Evolutionary conservation across 2,113 vertebrate genomes (phyloP).

Genomic region (Elgaria multicarinata): DNA sequence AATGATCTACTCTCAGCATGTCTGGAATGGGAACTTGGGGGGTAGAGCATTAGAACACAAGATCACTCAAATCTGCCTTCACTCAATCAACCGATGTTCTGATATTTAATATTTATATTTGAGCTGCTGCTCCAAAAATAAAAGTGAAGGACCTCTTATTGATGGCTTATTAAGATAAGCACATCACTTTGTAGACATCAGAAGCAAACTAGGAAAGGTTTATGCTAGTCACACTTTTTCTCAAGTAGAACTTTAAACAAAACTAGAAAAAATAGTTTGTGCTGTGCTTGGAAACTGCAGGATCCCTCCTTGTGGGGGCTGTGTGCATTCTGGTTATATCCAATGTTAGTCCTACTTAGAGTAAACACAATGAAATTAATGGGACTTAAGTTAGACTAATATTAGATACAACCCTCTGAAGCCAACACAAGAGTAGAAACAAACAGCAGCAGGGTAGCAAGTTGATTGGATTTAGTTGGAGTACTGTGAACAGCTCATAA

Average conservation of each 20-base stretch:
- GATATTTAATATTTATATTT: constrained; percentile 6
- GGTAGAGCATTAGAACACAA: not conserved
- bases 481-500: accelerated
- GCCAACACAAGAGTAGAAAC: constrained; percentile 27
- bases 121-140: not conserved
- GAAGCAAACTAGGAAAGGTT: constrained; percentile 38
- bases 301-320: too few species aligned
- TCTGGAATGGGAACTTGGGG: not conserved
- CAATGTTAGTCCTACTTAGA: too few species aligned
- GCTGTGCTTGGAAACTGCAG: constrained; percentile 37
- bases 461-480: not conserved
- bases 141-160: accelerated
- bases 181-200: not conserved
- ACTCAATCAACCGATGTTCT: not conserved
- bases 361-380: too few species aligned
- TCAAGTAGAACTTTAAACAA: not conserved
- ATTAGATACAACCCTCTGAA: too few species aligned
- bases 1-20: not conserved
- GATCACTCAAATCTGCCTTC: not conserved
- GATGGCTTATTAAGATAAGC: not conserved
- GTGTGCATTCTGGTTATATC: not conserved
- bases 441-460: constrained; percentile 1
- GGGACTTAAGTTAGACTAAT: too few species aligned
- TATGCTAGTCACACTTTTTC: constrained; percentile 43
- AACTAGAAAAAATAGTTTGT: constrained; percentile 10